These are phyloP conservation scores for Puffinus mauretanicus DNA, from an alignment of 2,113 vertebrate species.

Conservation along the genomic window DNA sequence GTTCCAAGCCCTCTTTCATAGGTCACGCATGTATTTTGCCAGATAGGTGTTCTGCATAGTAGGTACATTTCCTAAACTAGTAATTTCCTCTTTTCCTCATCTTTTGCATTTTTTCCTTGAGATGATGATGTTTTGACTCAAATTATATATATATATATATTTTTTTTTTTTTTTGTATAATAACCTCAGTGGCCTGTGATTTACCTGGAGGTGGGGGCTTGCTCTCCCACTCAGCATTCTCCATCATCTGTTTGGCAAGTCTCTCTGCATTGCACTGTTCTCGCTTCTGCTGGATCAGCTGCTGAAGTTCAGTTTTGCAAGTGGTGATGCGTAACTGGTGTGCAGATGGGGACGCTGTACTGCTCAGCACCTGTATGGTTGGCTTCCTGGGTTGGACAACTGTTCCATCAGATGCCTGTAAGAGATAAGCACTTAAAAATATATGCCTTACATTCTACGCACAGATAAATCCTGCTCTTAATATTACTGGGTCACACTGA, in stretches of 20 bases:
- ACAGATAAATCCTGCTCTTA: neutral
- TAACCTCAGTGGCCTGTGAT: neutral
- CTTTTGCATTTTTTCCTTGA: neutral
- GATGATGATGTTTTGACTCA: neutral
- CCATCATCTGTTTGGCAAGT: conserved; percentile 96
- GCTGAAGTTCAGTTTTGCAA: conserved; percentile 92
- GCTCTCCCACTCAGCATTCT: conserved; percentile 96
- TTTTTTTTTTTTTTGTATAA: neutral
- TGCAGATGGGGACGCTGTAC: conserved; percentile 71
- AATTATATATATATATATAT: neutral
- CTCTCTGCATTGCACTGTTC: conserved; percentile 94
- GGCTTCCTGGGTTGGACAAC: conserved; percentile 77
- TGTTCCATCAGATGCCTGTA: conserved; percentile 79
- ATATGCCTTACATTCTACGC: neutral
- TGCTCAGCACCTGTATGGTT: conserved; percentile 74
- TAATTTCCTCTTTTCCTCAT: neutral
- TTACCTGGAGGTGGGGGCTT: conserved; percentile 92
- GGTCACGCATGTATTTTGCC: neutral
- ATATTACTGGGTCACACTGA: neutral
- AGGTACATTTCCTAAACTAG: neutral
- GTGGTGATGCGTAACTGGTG: conserved; percentile 91
- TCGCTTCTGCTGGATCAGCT: conserved; percentile 93
- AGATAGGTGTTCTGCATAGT: neutral
- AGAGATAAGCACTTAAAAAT: neutral
- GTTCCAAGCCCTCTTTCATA: neutral